phyloP scores from a whole-genome alignment of 2,113 vertebrate species.

The Triplophysa dalaica region DNA sequence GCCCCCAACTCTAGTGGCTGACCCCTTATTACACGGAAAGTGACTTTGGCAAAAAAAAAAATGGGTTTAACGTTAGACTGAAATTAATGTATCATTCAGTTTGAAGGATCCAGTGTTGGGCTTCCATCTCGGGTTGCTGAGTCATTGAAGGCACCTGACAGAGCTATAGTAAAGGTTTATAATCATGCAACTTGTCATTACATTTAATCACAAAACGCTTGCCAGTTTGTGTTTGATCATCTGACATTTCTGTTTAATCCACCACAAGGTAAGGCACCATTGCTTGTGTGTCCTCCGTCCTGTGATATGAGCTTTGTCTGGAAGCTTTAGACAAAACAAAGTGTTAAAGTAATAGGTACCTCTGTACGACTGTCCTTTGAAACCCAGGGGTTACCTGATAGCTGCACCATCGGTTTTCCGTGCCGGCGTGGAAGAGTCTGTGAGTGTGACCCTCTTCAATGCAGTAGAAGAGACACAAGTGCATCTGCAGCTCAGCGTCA shows the following conservation, averaged over 20 bases:
- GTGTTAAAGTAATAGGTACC: constrained; percentile 28
- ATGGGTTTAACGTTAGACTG: too few species aligned
- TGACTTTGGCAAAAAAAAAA: too few species aligned
- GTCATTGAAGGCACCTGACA: too few species aligned
- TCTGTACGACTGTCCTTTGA: background rate
- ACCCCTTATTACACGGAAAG: too few species aligned
- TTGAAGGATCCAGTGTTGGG: too few species aligned
- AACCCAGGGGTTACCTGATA: constrained; percentile 85
- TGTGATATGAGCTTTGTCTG: constrained; percentile 17
- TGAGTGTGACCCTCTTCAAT: constrained; percentile 91
- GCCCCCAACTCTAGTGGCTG: too few species aligned
- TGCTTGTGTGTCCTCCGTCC: background rate
- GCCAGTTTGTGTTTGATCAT: background rate
- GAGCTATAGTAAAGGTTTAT: too few species aligned
- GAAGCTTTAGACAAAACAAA: constrained; percentile 5
- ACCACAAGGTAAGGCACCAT: background rate
- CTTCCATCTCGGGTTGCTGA: too few species aligned
- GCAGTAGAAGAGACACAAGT: constrained; percentile 78
- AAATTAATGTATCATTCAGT: too few species aligned
- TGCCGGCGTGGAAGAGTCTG: constrained; percentile 81
- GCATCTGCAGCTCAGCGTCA: constrained; percentile 84
- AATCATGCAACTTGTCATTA: background rate
- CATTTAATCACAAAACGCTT: background rate
- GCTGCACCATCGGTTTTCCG: constrained; percentile 87
- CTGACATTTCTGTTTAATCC: background rate